Evolutionary conservation across 2,888 invertebrate genomes (phyloP).

Genomic region (Copidosoma aretas): DNA sequence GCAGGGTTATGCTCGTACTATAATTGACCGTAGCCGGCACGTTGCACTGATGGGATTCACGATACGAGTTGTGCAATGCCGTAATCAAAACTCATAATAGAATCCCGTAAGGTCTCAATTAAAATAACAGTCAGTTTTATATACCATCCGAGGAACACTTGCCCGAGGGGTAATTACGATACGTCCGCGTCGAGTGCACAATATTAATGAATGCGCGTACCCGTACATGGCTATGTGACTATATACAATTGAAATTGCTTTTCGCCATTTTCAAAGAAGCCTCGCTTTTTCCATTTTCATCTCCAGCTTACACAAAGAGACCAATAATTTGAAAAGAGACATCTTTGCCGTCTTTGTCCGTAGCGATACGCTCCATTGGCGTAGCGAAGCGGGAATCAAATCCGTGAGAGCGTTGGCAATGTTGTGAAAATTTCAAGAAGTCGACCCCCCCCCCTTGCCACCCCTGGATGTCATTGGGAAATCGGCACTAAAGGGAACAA

Average conservation of each 20-base stretch:
- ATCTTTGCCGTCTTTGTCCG: neutral
- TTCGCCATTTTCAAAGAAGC: neutral
- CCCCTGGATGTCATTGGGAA: conserved; percentile 18
- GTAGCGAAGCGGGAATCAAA: neutral
- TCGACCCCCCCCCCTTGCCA: neutral
- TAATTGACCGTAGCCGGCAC: neutral
- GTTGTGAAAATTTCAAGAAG: conserved; percentile 15
- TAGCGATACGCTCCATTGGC: neutral
- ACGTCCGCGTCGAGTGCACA: too few relatives aligned
- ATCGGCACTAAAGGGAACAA: conserved; percentile 13
- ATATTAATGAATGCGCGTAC: too few relatives aligned
- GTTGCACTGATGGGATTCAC: neutral
- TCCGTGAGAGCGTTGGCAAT: neutral
- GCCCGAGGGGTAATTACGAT: too few relatives aligned
- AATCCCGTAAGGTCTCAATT: neutral
- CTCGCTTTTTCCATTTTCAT: neutral
- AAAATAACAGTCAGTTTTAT: neutral
- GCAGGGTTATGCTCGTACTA: neutral
- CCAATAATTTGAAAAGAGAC: neutral
- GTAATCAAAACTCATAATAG: neutral
- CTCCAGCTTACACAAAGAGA: neutral
- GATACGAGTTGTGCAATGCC: neutral
- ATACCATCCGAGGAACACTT: too few relatives aligned
- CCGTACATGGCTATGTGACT: too few relatives aligned
- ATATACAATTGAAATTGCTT: neutral